Evolutionary conservation across 2,113 vertebrate genomes (phyloP).

Genomic region (Heterotilapia buettikoferi): DNA sequence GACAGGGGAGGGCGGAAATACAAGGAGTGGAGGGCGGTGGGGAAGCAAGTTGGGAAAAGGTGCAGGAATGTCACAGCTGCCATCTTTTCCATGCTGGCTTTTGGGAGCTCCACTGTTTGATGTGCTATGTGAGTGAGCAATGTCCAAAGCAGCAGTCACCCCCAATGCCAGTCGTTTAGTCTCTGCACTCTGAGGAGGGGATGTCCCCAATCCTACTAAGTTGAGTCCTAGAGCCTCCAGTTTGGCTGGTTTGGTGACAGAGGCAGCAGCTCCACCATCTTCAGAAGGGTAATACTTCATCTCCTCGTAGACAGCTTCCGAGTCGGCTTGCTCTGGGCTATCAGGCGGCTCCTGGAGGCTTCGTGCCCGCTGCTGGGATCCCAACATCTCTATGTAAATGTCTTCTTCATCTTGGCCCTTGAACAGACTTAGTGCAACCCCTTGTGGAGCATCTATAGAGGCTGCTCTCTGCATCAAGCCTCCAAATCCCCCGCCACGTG

Average conservation of each 20-base stretch:
- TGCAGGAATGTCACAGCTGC: slow-evolving; percentile 84
- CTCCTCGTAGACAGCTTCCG: slow-evolving; percentile 91
- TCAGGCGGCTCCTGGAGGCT: slow-evolving; percentile 64
- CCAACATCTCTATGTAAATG: slow-evolving; percentile 94
- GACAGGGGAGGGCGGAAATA: slow-evolving; percentile 90
- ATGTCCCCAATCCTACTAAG: slow-evolving; percentile 33
- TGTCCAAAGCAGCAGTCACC: slow-evolving; percentile 8
- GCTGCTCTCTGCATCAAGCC: slow-evolving; percentile 66
- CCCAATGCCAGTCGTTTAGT: slow-evolving; percentile 21
- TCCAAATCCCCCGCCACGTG: slow-evolving; percentile 59
- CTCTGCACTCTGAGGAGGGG: slow-evolving; percentile 38
- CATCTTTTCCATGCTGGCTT: slow-evolving; percentile 61
- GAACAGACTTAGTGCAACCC: slow-evolving; percentile 63
- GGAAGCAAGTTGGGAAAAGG: slow-evolving; percentile 94
- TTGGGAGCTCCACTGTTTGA: slow-evolving; percentile 8
- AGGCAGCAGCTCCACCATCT: slow-evolving; percentile 54
- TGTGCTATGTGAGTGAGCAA: background rate
- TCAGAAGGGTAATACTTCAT: slow-evolving; percentile 89
- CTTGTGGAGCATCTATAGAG: slow-evolving; percentile 70
- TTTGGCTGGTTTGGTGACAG: slow-evolving; percentile 40
- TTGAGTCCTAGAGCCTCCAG: slow-evolving; percentile 43
- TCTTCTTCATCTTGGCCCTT: slow-evolving; percentile 79
- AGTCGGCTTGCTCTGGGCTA: slow-evolving; percentile 76
- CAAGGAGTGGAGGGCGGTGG: slow-evolving; percentile 88
- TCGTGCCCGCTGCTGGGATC: slow-evolving; percentile 70